A percentile compares a stretch with the other conserved stretches of the same genome.
Conservation (phyloP, 2,113 vertebrate species). For the Istiophorus platypterus region DNA sequence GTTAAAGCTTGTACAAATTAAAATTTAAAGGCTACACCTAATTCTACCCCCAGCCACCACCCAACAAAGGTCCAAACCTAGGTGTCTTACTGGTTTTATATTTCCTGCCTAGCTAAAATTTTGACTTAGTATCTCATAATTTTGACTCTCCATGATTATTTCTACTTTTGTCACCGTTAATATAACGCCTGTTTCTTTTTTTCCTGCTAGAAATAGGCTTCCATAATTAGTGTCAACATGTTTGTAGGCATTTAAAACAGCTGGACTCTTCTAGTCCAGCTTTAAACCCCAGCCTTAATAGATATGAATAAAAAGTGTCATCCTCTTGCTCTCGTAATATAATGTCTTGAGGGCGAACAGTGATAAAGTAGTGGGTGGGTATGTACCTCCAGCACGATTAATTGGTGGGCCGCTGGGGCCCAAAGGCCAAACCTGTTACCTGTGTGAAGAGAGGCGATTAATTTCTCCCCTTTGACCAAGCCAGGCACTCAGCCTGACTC, state of each 20-base stretch:
- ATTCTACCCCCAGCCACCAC: too few species aligned
- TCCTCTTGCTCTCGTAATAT: conserved; percentile 62
- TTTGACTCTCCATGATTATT: too few species aligned
- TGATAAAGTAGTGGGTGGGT: conserved; percentile 77
- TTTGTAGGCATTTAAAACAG: conserved; percentile 10
- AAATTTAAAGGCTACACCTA: too few species aligned
- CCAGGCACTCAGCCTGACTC: conserved; percentile 84
- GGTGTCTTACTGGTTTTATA: too few species aligned
- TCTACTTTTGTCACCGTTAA: neutral
- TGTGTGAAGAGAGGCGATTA: conserved; percentile 81
- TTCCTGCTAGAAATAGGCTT: neutral
- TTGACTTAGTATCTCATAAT: too few species aligned
- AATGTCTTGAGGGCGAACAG: conserved; percentile 76
- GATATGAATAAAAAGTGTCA: conserved; percentile 67
- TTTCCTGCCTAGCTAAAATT: too few species aligned
- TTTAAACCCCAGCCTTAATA: conserved; percentile 64
- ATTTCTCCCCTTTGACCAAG: conserved; percentile 86
- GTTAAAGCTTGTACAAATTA: too few species aligned
- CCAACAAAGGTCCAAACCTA: too few species aligned
- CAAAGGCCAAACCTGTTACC: conserved; percentile 77
- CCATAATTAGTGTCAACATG: neutral
- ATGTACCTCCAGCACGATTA: conserved; percentile 81
- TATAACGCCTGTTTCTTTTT: neutral
- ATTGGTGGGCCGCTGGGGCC: conserved; percentile 78
- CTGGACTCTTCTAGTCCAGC: conserved; percentile 34